Evolutionary conservation across 2,888 invertebrate species (phyloP).

Genomic region (Drosophila maculinotata): DNA sequence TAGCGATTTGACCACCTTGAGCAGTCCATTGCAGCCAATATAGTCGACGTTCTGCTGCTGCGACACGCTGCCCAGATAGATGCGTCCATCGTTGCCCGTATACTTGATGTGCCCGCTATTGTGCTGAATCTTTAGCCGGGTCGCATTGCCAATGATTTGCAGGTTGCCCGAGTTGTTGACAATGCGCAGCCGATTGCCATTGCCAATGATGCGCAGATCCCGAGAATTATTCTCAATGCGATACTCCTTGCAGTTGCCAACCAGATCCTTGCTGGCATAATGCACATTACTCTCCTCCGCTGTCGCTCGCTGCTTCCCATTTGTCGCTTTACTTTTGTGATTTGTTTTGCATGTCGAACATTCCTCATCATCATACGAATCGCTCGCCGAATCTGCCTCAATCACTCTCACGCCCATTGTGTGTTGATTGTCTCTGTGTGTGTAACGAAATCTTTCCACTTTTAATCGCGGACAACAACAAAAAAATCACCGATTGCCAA

Average conservation of each 20-base stretch:
- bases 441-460: constrained; percentile 41
- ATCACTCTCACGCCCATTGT: constrained; percentile 77
- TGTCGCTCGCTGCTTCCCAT: constrained; percentile 17
- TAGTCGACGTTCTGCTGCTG: constrained; percentile 81
- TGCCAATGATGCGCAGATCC: constrained; percentile 83
- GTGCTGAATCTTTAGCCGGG: constrained; percentile 80
- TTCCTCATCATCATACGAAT: constrained; percentile 76
- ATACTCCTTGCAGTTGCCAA: constrained; percentile 84
- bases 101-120: constrained; percentile 82
- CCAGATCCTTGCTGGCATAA: constrained; percentile 71
- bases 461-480: constrained; percentile 52
- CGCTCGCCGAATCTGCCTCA: constrained; percentile 73
- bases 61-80: constrained; percentile 83
- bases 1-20: constrained; percentile 80
- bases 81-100: constrained; percentile 84
- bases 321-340: constrained; percentile 40
- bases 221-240: constrained; percentile 81
- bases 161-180: constrained; percentile 78
- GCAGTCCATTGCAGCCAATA: constrained; percentile 83
- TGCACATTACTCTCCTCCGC: constrained; percentile 20
- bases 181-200: constrained; percentile 83
- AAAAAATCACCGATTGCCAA: constrained; percentile 59
- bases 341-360: constrained; percentile 56
- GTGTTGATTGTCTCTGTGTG: constrained; percentile 59
- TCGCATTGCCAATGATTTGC: constrained; percentile 83